phyloP scores from a whole-genome alignment of 2,113 vertebrate species.

The Colinus virginianus region DNA sequence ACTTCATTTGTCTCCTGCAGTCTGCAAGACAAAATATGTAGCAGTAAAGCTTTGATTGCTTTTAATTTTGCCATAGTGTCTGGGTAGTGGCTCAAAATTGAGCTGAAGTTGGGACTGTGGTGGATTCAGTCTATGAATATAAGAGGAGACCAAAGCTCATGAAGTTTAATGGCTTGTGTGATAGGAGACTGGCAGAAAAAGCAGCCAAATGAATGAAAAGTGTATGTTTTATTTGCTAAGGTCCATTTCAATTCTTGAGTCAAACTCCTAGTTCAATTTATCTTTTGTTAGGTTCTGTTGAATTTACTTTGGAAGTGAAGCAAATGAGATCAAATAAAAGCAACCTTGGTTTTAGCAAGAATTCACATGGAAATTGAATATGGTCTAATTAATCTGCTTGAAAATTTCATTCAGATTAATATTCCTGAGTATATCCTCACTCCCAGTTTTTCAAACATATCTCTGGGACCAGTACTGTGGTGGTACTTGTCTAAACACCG shows the following conservation, averaged over 20 bases:
- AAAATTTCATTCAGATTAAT: neutral
- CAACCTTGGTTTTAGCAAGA: neutral
- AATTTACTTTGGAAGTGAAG: neutral
- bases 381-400: neutral
- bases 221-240: neutral
- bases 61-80: neutral
- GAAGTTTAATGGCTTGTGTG: neutral
- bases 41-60: neutral
- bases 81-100: neutral
- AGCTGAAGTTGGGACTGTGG: neutral
- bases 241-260: neutral
- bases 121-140: neutral
- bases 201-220: neutral
- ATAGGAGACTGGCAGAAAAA: neutral
- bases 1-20: neutral
- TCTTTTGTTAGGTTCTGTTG: neutral
- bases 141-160: neutral
- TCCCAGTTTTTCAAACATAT: neutral
- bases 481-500: neutral
- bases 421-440: neutral
- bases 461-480: neutral
- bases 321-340: neutral
- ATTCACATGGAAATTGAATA: neutral
- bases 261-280: neutral
- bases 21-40: neutral